Percentiles rank a stretch among this genome's conserved stretches.
phyloP scores from a whole-genome alignment of 2,113 vertebrate species.

The Misgurnus mizolepis region DNA sequence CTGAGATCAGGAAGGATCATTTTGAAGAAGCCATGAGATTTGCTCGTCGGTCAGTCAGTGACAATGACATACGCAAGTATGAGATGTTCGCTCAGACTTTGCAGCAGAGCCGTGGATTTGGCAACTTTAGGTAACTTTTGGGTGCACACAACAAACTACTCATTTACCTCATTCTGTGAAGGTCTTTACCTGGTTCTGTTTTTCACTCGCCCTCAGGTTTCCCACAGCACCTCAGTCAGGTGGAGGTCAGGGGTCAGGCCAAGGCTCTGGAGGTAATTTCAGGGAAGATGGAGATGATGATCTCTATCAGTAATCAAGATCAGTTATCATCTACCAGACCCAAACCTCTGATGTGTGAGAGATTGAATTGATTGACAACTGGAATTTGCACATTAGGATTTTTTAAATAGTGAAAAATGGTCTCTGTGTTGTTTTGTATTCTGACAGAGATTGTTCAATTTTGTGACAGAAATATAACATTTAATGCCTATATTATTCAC shows the following conservation, averaged over 20 bases:
- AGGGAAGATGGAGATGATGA: constrained; percentile 74
- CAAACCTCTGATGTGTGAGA: neutral
- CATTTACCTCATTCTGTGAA: neutral
- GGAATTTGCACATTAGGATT: neutral
- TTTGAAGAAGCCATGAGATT: constrained; percentile 68
- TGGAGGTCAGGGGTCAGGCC: constrained; percentile 58
- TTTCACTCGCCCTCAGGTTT: constrained; percentile 63
- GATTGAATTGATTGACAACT: neutral
- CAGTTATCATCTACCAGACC: neutral
- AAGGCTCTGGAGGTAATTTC: constrained; percentile 58
- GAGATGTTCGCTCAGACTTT: constrained; percentile 67
- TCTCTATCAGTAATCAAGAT: constrained; percentile 74
- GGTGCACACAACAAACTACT: neutral
- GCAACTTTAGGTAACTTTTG: constrained; percentile 60
- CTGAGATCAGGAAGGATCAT: constrained; percentile 65
- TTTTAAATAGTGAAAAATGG: neutral
- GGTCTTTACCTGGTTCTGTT: neutral
- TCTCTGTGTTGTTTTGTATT: neutral
- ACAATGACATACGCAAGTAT: constrained; percentile 67
- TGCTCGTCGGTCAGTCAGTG: constrained; percentile 64
- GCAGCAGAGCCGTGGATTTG: constrained; percentile 65
- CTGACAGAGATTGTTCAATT: neutral
- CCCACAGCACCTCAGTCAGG: constrained; percentile 65
- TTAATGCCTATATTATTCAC: neutral
- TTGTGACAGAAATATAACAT: neutral